phyloP scores from a whole-genome alignment of 1,140 invertebrate species.

The Sesamia nonagrioides region DNA sequence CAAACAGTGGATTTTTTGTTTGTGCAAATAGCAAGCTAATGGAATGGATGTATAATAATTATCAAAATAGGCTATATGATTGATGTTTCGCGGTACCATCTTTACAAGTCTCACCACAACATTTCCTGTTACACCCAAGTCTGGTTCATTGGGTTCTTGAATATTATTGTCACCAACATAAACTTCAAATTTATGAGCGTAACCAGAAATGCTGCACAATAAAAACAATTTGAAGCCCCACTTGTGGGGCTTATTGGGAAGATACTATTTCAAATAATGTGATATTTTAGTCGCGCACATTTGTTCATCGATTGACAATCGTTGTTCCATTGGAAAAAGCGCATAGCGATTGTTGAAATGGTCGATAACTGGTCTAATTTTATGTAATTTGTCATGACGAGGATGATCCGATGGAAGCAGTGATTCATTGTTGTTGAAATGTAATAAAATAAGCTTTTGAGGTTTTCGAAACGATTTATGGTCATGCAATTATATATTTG shows the following conservation, averaged over 20 bases:
- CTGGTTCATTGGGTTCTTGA: conserved; percentile 57
- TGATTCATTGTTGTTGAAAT: no score
- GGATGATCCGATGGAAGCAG: no score
- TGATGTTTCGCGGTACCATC: background rate
- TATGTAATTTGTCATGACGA: conserved; percentile 58
- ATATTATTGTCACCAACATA: no score
- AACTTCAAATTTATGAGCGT: conserved; percentile 69
- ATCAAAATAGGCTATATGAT: conserved; percentile 42
- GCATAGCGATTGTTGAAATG: conserved; percentile 53
- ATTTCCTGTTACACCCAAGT: conserved; percentile 61
- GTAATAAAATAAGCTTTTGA: no score
- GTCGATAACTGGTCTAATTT: conserved; percentile 60
- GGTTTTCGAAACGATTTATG: no score
- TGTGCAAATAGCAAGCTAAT: background rate
- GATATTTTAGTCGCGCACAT: conserved; percentile 66
- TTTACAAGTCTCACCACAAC: conserved; percentile 42
- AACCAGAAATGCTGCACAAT: conserved; percentile 54
- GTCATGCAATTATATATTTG: no score
- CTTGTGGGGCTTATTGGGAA: conserved; percentile 71
- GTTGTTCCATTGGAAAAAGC: conserved; percentile 54
- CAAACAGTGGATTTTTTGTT: background rate
- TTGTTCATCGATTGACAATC: conserved; percentile 64
- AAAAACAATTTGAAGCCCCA: conserved; percentile 71
- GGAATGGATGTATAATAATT: conserved; percentile 42
- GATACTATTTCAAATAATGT: conserved; percentile 63